These are phyloP conservation scores for Cosmopolites sordidus DNA, from an alignment of 2,888 invertebrate genomes.

Conservation along the genomic window DNA sequence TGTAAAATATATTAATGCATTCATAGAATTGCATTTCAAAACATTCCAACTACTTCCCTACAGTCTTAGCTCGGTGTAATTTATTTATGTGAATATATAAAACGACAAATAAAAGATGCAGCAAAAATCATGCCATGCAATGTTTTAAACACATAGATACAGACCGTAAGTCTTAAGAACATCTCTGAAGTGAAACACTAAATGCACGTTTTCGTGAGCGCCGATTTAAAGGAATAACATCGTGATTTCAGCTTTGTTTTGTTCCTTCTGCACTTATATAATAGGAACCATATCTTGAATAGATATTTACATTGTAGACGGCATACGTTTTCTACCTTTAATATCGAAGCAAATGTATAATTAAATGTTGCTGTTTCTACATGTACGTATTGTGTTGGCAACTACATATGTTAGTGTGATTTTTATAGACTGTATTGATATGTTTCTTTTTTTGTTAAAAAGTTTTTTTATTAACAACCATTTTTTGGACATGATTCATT, in stretches of 20 bases:
- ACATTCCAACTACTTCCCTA: no score
- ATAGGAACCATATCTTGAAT: slow-evolving; percentile 2
- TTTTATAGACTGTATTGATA: no score
- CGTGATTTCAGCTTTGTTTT: slow-evolving; percentile 43
- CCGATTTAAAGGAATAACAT: slow-evolving; percentile 43
- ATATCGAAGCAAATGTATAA: no score
- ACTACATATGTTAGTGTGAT: no score
- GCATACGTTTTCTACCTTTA: background rate
- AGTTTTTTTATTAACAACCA: no score
- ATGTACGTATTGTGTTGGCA: no score
- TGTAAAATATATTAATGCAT: no score
- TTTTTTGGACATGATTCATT: no score
- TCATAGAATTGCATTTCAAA: no score
- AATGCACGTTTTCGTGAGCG: slow-evolving; percentile 43
- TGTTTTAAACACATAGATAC: slow-evolving; percentile 33
- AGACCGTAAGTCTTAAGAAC: slow-evolving; percentile 9
- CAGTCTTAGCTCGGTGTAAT: background rate
- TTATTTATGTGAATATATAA: slow-evolving; percentile 3
- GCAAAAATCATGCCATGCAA: slow-evolving; percentile 20
- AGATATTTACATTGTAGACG: background rate
- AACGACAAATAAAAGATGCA: slow-evolving; percentile 3
- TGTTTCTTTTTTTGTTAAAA: no score
- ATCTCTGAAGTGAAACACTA: slow-evolving; percentile 15
- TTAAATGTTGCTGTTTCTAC: no score
- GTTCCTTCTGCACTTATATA: slow-evolving; percentile 40